These are phyloP conservation scores for Armadillidium nasatum DNA, from an alignment of 1,140 invertebrate genomes.

Conservation along the genomic window DNA sequence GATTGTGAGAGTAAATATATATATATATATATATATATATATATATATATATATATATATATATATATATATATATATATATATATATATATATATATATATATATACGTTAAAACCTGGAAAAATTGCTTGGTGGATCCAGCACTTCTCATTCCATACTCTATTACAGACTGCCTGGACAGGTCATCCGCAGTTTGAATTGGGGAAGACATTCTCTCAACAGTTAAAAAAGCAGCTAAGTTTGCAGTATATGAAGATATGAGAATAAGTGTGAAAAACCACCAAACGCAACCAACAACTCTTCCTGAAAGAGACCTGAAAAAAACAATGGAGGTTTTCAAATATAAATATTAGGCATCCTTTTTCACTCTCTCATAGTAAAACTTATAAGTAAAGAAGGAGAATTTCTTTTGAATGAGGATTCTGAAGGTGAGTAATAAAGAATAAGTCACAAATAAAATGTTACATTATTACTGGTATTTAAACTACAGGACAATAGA, in stretches of 20 bases:
- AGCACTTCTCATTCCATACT: conserved; percentile 79
- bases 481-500: too few relatives aligned
- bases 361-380: too few relatives aligned
- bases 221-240: conserved; percentile 90
- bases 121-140: conserved; percentile 93
- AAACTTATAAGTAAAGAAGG: too few relatives aligned
- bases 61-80: conserved; percentile 15
- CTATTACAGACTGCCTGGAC: conserved; percentile 88
- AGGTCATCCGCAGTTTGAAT: conserved; percentile 92
- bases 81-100: background rate
- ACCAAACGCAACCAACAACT: conserved; percentile 95
- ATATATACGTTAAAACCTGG: conserved; percentile 53
- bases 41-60: too few relatives aligned
- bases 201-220: conserved; percentile 87
- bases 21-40: too few relatives aligned
- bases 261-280: conserved; percentile 98
- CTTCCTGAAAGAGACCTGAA: conserved; percentile 81
- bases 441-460: too few relatives aligned
- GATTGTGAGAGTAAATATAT: too few relatives aligned
- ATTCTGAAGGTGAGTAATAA: too few relatives aligned
- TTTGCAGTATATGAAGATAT: conserved; percentile 98
- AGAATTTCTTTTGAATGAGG: too few relatives aligned
- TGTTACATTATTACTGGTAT: too few relatives aligned
- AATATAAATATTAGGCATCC: too few relatives aligned
- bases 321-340: background rate